A percentile compares a stretch with the other conserved stretches of the same genome.
Conservation (phyloP, 1,140 invertebrate genomes). For the Euwallacea fornicatus region DNA sequence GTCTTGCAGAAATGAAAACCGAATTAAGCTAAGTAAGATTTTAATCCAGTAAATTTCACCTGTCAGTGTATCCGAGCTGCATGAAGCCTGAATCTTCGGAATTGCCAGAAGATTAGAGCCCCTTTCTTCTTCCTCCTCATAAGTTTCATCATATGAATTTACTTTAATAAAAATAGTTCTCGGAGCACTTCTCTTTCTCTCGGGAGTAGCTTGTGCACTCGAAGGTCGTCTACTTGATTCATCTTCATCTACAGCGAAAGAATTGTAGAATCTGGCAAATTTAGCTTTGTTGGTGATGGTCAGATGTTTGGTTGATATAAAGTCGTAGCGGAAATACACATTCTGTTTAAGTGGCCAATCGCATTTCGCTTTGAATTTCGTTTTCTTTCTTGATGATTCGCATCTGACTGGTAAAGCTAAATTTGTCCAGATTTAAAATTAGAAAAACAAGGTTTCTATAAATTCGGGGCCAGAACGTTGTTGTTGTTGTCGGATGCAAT, state of each 20-base stretch:
- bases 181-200: conserved; percentile 19
- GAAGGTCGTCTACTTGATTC: conserved; percentile 46
- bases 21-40: not conserved
- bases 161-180: conserved; percentile 48
- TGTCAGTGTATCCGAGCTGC: conserved; percentile 74
- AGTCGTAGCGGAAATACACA: conserved; percentile 16
- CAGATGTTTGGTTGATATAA: conserved; percentile 28
- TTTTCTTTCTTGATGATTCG: conserved; percentile 27
- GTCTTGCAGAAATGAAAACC: conserved; percentile 3
- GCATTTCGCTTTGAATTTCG: conserved; percentile 21
- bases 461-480: too few species aligned
- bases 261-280: conserved; percentile 26
- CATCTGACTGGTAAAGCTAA: conserved; percentile 32
- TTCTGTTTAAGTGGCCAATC: conserved; percentile 15
- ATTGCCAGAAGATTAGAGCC: conserved; percentile 64
- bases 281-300: conserved; percentile 26
- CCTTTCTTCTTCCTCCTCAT: conserved; percentile 45
- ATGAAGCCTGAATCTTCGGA: conserved; percentile 70
- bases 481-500: too few species aligned
- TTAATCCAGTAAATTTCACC: conserved; percentile 54
- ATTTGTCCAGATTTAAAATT: conserved; percentile 21
- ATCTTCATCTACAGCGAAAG: conserved; percentile 57
- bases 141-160: conserved; percentile 37
- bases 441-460: not conserved
- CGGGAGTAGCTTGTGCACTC: conserved; percentile 18